These are phyloP conservation scores for Drosophila paranaensis DNA, from an alignment of 2,888 invertebrate species.

Conservation along the genomic window DNA sequence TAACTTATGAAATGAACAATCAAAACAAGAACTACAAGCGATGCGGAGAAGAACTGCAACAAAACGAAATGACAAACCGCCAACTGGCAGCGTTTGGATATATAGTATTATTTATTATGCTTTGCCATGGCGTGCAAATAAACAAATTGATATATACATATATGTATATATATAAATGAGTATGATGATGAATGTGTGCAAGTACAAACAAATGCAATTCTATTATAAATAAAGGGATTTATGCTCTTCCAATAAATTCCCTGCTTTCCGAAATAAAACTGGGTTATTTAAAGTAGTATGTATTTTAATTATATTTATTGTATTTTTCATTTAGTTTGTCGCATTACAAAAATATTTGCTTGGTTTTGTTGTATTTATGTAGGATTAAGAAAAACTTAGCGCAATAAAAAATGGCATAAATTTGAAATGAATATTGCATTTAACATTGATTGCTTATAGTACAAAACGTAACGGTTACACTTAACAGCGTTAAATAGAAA, in stretches of 20 bases:
- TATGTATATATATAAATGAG: not conserved
- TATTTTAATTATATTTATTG: conserved; percentile 76
- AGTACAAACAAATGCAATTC: not conserved
- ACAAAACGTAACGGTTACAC: conserved; percentile 77
- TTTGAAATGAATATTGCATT: conserved; percentile 77
- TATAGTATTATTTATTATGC: conserved; percentile 61
- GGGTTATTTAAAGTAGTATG: conserved; percentile 58
- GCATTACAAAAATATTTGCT: conserved; percentile 44
- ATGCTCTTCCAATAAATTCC: conserved; percentile 5
- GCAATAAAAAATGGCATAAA: conserved; percentile 58
- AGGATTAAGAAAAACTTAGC: conserved; percentile 44
- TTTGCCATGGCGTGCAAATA: conserved; percentile 41
- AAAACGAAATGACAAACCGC: conserved; percentile 55
- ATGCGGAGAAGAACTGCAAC: conserved; percentile 47
- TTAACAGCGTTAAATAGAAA: conserved; percentile 74
- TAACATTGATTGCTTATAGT: conserved; percentile 67
- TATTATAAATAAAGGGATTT: conserved; percentile 4
- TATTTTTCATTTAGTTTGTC: conserved; percentile 60
- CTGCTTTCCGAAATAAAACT: not conserved
- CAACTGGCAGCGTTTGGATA: conserved; percentile 40
- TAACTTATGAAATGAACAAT: conserved; percentile 44
- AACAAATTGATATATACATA: conserved; percentile 11
- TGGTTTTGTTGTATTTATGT: conserved; percentile 23
- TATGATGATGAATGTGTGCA: not conserved
- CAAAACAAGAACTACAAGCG: conserved; percentile 55